Base-by-base conservation (phyloP, 2,888 invertebrate species). In the Tipula confusa region DNA sequence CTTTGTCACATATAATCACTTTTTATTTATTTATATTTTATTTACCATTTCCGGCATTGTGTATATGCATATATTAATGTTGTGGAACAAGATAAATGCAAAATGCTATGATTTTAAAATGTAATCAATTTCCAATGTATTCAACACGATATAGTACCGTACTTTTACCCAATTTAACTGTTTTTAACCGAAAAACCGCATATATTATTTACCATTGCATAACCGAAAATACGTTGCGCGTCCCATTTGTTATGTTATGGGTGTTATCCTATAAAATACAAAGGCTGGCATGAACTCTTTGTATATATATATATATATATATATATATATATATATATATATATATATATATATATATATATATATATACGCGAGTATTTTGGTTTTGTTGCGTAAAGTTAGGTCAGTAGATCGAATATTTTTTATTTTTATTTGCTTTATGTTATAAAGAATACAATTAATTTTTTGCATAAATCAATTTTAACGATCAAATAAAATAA, bases 381-480 rank as follows among this genome's bases (percentile, higher is more conserved):
- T 64, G 18, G 18, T 24, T 38, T 24, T 64, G 64, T 64, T 64
- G 9, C 24, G 0, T 24, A 64, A 64, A 64, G 64, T 64, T 64
- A 64, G 64, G 64, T 64, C 64, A 64, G 64, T 64, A 64, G 64
- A 64, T 64, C 64, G 64, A 64, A 24, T 64, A 64, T 64, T 64
- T 64, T 64, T 64, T 48, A 1, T 64, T 64, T 64, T 64, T 64
- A 64, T 64, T 64, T 64, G 64, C 24, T 64, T 64, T 64, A 64
- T 64, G 64, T 64, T 64, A 24, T 18, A 64, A 64, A 64, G 64
- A 64, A 24, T 24, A 64, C 64, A 64, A 64, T 64, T 64, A 24
- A 64, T 24, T 64, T 64, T 64, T 64, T 64, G 64, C 64, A 64
- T 64, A 64, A 64, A 64, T 64, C 64, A 64, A 64, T 64, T 64